Percentiles rank a stretch among this genome's conserved stretches.
Conservation (phyloP, 2,113 vertebrate genomes). For the Tragelaphus strepsiceros region DNA sequence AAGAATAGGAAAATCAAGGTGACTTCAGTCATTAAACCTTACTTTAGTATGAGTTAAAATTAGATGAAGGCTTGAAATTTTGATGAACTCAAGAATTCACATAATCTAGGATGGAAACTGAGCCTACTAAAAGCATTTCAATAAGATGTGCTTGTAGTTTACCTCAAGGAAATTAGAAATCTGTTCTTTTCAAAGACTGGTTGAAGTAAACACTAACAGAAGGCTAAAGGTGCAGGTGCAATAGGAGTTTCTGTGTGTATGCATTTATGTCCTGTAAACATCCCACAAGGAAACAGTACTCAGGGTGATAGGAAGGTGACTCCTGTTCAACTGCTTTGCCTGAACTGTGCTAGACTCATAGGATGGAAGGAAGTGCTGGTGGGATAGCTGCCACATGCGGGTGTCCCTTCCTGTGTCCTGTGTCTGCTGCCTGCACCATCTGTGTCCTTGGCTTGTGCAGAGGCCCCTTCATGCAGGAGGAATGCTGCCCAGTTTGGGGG, state of each 20-base stretch:
- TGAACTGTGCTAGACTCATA: not conserved
- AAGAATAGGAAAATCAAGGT: not conserved
- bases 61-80: not conserved
- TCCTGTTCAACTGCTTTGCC: not conserved
- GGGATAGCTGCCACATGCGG: rapidly evolving
- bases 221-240: not conserved
- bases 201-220: not conserved
- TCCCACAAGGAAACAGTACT: not conserved
- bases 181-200: not conserved
- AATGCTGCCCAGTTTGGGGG: rapidly evolving
- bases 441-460: not conserved
- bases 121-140: not conserved
- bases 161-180: not conserved
- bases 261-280: not conserved
- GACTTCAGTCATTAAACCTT: not conserved
- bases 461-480: not conserved
- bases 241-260: not conserved
- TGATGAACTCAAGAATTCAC: not conserved
- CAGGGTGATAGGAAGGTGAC: not conserved
- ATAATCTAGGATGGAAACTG: not conserved
- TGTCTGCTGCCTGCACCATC: rapidly evolving
- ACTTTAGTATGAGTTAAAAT: not conserved
- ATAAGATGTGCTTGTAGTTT: not conserved
- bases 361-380: not conserved
- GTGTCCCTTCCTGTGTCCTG: not conserved